A percentile compares a stretch with the other conserved stretches of the same genome.
These are phyloP conservation scores for Alloscopus bannaensis DNA, from an alignment of 2,888 invertebrate species.

Conservation along the genomic window DNA sequence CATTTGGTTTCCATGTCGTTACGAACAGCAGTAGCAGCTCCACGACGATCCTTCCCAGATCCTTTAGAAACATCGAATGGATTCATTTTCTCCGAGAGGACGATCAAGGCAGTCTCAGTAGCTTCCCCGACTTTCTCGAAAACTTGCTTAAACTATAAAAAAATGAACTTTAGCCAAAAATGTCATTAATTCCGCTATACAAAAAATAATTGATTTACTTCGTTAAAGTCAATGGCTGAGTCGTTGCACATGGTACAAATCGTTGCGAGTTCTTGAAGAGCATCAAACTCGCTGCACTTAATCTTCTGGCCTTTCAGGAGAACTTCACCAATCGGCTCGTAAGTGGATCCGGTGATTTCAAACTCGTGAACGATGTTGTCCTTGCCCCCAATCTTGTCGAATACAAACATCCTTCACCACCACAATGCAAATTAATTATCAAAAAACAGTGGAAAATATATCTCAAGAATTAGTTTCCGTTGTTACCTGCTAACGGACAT, in stretches of 20 bases:
- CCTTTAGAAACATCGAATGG: slow-evolving; percentile 92
- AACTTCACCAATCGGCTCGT: slow-evolving; percentile 98
- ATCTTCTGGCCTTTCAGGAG: slow-evolving; percentile 92
- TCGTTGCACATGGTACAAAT: slow-evolving; percentile 99
- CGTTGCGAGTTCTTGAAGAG: slow-evolving; percentile 94
- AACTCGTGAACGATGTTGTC: slow-evolving; percentile 96
- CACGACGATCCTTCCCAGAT: slow-evolving; percentile 93
- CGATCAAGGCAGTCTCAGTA: slow-evolving; percentile 98
- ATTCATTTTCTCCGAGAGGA: slow-evolving; percentile 98
- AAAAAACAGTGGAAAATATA: too few species aligned
- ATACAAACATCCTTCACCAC: slow-evolving; percentile 92
- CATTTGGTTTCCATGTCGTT: slow-evolving; percentile 98
- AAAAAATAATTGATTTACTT: slow-evolving; percentile 77
- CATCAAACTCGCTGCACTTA: slow-evolving; percentile 90
- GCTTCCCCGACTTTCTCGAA: slow-evolving; percentile 99
- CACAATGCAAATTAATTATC: slow-evolving; percentile 60
- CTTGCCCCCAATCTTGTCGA: slow-evolving; percentile 92
- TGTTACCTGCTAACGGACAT: slow-evolving; percentile 97
- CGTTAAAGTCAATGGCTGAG: slow-evolving; percentile 99
- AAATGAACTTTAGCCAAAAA: too few species aligned
- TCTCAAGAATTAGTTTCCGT: too few species aligned
- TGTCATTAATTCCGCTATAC: too few species aligned
- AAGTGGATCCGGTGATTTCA: slow-evolving; percentile 99
- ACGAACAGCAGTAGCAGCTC: slow-evolving; percentile 92
- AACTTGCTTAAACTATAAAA: slow-evolving; percentile 86